Conservation (phyloP, 2,797 vertebrate genomes). For the Micropoecilia bifurca region DNA sequence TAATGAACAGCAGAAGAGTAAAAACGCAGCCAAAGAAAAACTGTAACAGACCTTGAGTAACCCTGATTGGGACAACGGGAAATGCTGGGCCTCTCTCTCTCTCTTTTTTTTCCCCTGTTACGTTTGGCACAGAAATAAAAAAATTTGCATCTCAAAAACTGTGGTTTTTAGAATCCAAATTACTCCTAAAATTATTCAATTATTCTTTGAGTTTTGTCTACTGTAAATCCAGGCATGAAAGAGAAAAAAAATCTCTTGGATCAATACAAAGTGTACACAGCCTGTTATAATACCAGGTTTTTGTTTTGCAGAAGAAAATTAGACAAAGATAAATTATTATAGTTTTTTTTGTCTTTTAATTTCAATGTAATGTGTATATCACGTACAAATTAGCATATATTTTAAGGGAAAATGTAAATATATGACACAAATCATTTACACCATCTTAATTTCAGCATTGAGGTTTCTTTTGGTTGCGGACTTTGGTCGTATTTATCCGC, state of each 20-base stretch:
- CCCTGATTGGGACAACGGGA: background rate
- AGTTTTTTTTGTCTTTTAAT: background rate
- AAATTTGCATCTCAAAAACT: background rate
- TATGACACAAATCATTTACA: background rate
- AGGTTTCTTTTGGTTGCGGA: background rate
- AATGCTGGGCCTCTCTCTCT: background rate
- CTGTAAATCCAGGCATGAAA: background rate
- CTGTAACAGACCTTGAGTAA: background rate
- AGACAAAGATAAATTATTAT: background rate
- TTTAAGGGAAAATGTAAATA: background rate
- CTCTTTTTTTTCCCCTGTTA: background rate
- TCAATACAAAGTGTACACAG: background rate
- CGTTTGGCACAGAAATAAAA: background rate
- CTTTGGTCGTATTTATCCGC: background rate
- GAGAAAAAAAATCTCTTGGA: background rate
- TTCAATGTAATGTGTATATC: background rate
- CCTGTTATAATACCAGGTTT: background rate
- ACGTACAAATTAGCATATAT: background rate
- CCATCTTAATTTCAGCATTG: background rate
- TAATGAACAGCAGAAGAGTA: background rate
- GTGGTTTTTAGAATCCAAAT: background rate
- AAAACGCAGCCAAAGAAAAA: background rate
- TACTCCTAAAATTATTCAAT: background rate
- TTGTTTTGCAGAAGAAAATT: background rate
- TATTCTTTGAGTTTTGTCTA: background rate